Conservation (phyloP, 2,113 vertebrate genomes). For the Ophiodon elongatus region DNA sequence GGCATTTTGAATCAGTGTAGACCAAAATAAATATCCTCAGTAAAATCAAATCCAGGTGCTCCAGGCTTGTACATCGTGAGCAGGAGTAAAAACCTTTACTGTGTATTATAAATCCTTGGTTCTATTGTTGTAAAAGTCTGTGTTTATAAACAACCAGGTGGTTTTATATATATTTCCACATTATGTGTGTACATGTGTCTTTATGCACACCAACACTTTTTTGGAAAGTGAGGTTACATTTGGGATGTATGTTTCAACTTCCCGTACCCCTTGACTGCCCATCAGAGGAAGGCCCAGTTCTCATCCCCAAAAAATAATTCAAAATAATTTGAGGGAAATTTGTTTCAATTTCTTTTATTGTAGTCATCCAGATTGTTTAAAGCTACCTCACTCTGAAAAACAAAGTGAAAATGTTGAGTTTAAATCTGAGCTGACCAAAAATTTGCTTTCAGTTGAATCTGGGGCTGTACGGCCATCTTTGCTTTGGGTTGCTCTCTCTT, state of each 20-base stretch:
- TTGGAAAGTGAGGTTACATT: slow-evolving; percentile 87
- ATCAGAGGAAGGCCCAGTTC: slow-evolving; percentile 73
- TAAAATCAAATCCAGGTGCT: slow-evolving; percentile 73
- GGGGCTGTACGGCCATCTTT: slow-evolving; percentile 72
- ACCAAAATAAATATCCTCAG: slow-evolving; percentile 72
- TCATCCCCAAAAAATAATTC: slow-evolving; percentile 42
- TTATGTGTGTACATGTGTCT: slow-evolving; percentile 84
- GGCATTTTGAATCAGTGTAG: slow-evolving; percentile 77
- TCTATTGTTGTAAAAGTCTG: slow-evolving; percentile 98
- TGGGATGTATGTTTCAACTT: slow-evolving; percentile 72
- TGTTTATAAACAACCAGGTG: slow-evolving; percentile 93
- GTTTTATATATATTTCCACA: slow-evolving; percentile 85
- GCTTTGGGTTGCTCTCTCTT: slow-evolving; percentile 80
- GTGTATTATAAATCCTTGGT: slow-evolving; percentile 91
- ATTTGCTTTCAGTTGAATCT: slow-evolving; percentile 72
- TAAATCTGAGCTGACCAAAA: slow-evolving; percentile 71
- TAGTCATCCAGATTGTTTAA: slow-evolving; percentile 83
- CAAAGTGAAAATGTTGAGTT: slow-evolving; percentile 74
- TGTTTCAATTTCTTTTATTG: slow-evolving; percentile 72
- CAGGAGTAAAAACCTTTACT: slow-evolving; percentile 81
- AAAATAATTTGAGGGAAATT: slow-evolving; percentile 69
- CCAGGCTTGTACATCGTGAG: slow-evolving; percentile 71
- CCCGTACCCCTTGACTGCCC: slow-evolving; percentile 73
- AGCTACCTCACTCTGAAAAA: slow-evolving; percentile 82
- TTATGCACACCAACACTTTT: slow-evolving; percentile 87